Percentiles rank a stretch among this genome's conserved stretches.
These are phyloP conservation scores for Gasterosteus nipponicus DNA, from an alignment of 2,113 vertebrate species.

Conservation along the genomic window DNA sequence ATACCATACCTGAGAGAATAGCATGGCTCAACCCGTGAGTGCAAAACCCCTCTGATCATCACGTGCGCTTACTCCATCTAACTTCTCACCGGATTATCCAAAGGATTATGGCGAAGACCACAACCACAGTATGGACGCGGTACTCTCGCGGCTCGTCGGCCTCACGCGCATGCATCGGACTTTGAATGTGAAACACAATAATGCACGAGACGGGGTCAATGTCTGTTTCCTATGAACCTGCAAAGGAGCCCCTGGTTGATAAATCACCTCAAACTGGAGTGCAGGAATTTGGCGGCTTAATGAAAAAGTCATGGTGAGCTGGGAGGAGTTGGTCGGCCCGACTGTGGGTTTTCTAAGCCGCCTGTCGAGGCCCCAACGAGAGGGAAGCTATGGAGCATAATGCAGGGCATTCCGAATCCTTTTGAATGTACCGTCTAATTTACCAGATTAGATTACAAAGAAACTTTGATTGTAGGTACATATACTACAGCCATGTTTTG, in stretches of 20 bases:
- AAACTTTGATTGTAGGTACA: not conserved
- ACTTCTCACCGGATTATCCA: constrained; percentile 52
- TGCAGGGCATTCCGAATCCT: constrained; percentile 9
- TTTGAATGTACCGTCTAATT: constrained; percentile 28
- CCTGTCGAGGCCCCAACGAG: constrained; percentile 65
- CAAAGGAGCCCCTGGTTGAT: constrained; percentile 82
- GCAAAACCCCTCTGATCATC: constrained; percentile 44
- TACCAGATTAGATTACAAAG: constrained; percentile 24
- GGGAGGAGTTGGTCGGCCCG: constrained; percentile 64
- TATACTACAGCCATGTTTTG: not conserved
- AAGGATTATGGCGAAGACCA: constrained; percentile 55
- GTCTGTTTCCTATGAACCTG: constrained; percentile 85
- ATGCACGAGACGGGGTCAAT: constrained; percentile 72
- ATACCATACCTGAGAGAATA: not conserved
- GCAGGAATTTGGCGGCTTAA: constrained; percentile 88
- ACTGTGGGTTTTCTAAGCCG: constrained; percentile 66
- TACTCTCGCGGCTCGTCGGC: constrained; percentile 27
- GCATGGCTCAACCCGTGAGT: constrained; percentile 7
- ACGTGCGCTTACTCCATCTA: constrained; percentile 32
- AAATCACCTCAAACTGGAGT: constrained; percentile 86
- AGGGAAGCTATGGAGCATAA: constrained; percentile 61
- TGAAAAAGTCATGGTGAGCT: constrained; percentile 88
- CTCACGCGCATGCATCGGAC: constrained; percentile 26
- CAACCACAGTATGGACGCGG: constrained; percentile 43
- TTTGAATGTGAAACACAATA: constrained; percentile 79